Conservation (phyloP, 2,888 invertebrate species). For the Chymomyza amoena region DNA sequence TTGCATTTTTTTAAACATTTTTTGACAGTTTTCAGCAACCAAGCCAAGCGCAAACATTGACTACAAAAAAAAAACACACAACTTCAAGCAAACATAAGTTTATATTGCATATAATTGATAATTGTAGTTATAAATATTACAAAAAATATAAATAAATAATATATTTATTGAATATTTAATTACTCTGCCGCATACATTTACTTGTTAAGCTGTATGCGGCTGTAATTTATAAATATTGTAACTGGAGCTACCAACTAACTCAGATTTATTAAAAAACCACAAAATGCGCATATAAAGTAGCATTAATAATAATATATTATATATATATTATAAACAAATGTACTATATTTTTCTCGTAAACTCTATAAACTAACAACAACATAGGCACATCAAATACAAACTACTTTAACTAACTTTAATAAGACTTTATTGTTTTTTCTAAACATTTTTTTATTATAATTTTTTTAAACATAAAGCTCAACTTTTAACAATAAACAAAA, state of each 20-base stretch:
- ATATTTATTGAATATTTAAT: constrained; percentile 59
- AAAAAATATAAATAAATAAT: constrained; percentile 30
- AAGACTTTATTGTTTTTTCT: background rate
- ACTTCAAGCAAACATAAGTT: constrained; percentile 23
- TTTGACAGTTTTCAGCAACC: constrained; percentile 4
- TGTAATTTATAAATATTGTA: constrained; percentile 46
- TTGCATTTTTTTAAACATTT: background rate
- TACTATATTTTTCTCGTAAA: constrained; percentile 68
- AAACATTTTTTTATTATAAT: background rate
- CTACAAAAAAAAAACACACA: constrained; percentile 20
- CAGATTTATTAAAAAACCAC: constrained; percentile 48
- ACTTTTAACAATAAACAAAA: background rate
- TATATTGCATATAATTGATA: constrained; percentile 42
- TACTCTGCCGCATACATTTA: constrained; percentile 4
- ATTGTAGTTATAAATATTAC: constrained; percentile 56
- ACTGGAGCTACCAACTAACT: constrained; percentile 1
- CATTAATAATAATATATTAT: constrained; percentile 21
- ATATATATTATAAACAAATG: constrained; percentile 38
- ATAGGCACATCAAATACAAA: constrained; percentile 1
- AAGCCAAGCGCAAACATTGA: constrained; percentile 23
- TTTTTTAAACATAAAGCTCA: constrained; percentile 28
- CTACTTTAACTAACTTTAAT: background rate
- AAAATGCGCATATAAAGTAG: constrained; percentile 28
- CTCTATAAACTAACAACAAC: constrained; percentile 17
- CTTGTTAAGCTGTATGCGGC: background rate